Evolutionary conservation across 2,797 vertebrate genomes (phyloP).

Genomic region (Pipistrellus pygmaeus): DNA sequence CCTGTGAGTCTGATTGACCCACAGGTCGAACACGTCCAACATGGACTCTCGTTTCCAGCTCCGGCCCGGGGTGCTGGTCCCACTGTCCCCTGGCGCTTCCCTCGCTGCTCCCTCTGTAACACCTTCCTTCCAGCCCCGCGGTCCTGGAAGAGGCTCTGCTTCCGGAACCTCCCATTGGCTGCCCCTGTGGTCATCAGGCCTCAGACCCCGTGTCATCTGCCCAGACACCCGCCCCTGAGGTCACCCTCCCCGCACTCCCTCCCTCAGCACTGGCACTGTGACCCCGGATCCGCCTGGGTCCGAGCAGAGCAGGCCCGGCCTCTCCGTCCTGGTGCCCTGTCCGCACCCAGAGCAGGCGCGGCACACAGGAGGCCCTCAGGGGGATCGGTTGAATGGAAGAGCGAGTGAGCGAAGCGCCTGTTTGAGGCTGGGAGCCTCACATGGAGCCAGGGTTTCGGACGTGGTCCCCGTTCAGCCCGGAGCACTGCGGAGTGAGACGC

Average conservation of each 20-base stretch:
- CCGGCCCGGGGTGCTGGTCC: too few species aligned
- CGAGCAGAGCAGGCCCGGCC: neutral
- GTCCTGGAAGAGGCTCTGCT: neutral
- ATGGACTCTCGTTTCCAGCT: neutral
- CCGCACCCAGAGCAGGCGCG: neutral
- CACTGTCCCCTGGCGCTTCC: neutral
- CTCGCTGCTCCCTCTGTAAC: neutral
- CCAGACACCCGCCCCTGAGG: neutral
- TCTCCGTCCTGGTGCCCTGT: neutral
- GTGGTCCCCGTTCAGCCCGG: constrained; percentile 3
- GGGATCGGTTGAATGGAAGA: neutral
- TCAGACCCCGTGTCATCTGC: neutral
- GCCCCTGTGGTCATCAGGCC: neutral
- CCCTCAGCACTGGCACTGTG: accelerated
- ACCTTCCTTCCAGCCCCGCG: neutral
- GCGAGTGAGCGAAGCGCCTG: neutral
- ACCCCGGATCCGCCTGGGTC: neutral
- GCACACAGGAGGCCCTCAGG: accelerated
- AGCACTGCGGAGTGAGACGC: constrained; percentile 33
- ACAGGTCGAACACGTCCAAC: neutral
- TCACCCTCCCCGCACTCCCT: neutral
- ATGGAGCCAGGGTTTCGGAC: neutral
- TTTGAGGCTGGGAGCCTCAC: accelerated
- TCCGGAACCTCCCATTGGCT: neutral
- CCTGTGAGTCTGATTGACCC: neutral